Conservation (phyloP, 2,888 invertebrate genomes). For the Temnothorax rugatulus region DNA sequence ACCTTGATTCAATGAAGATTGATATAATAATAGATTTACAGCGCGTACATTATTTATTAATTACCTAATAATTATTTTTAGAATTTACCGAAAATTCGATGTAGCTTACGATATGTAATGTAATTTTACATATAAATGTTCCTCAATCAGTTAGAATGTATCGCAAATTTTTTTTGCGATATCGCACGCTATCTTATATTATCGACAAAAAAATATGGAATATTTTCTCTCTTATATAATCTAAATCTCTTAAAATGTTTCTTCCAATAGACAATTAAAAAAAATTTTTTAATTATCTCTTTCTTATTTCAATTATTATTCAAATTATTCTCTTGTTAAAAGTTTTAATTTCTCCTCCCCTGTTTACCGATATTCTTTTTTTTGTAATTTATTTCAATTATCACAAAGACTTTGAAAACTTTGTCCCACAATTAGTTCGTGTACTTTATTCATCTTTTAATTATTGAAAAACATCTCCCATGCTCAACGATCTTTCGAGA, state of each 20-base stretch:
- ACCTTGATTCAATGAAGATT: background rate
- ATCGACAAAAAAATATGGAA: background rate
- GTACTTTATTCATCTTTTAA: background rate
- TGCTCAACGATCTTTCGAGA: background rate
- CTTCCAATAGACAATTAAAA: background rate
- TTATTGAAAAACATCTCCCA: background rate
- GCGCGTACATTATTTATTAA: background rate
- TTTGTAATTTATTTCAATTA: background rate
- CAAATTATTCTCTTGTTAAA: background rate
- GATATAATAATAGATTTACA: background rate
- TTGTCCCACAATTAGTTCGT: background rate
- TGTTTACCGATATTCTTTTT: background rate
- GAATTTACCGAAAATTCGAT: background rate
- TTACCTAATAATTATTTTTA: background rate
- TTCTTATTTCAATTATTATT: background rate
- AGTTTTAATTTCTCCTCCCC: background rate
- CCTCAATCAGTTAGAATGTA: background rate
- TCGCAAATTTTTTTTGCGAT: background rate
- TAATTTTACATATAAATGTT: background rate
- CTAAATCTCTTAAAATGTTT: background rate
- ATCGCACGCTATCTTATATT: background rate
- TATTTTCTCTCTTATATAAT: background rate
- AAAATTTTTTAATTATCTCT: background rate
- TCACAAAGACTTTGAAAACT: background rate
- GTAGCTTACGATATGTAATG: background rate